Base-by-base conservation (phyloP, 2,113 vertebrate species). In the Parotia lawesii region DNA sequence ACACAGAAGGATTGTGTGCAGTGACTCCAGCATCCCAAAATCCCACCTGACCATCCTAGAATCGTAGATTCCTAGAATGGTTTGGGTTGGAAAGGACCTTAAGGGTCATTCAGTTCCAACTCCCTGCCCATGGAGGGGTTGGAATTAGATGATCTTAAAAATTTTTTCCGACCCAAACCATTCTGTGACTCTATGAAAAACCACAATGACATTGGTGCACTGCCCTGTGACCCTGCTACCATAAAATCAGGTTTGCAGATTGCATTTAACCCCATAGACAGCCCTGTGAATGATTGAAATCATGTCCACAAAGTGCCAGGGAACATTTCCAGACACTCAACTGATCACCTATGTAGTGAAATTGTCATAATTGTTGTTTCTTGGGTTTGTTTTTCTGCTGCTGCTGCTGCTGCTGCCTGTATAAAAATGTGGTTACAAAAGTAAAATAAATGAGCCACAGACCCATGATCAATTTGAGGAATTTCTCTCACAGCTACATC, bases 191-290 rank as follows among this genome's bases (percentile, higher is more conserved):
- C 27, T 8, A 1, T 51, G 16, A 21, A 77, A 65, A 50, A 37
- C 11, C 45, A 33, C 37, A 38, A 1, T 1, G 3, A 7, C 18
- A 6, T 7, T 6, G 37, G 4, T 16, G 31, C 9, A 0, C 35
- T 73, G 48, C 5, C 11, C 35, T 42, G 37, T n/a, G 69, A 25
- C 50, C 10, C 37, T 65, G 37, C 24, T 61, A 16, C 5, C 1
- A 9, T 22, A 29, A 65, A 74, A 40, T 12, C 19, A 79, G 21
- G 13, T 69, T 60, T 80, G 13, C 18, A 83, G 35, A 1, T 35
- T 35, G 69, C 3, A 25, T 45, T 90, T 73, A 72, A 40, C 22
- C 19, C 27, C 5, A 3, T 31, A 4, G 18, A 7, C 6, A 61
- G 10, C 22, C 16, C 31, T 25, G 37, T 11, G 15, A 23, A 54